Evolutionary conservation across 2,113 vertebrate genomes (phyloP).

Genomic region (Oryzias curvinotus): DNA sequence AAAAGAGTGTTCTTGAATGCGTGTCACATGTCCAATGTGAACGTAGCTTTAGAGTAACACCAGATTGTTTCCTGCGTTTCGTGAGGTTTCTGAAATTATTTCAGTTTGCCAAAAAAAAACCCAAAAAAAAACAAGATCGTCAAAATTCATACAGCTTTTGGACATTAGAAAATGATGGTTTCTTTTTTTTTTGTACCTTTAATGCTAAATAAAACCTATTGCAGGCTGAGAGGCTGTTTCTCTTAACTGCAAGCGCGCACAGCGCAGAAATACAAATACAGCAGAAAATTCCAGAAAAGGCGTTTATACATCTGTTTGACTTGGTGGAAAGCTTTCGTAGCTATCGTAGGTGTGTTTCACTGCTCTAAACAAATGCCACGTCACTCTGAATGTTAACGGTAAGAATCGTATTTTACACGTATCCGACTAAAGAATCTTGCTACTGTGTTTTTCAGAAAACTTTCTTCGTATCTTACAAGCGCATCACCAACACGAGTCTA

Average conservation of each 20-base stretch:
- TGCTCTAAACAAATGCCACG: conserved; percentile 59
- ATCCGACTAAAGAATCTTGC: conserved; percentile 64
- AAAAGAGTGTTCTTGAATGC: too few species aligned
- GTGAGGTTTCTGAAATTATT: conserved; percentile 24
- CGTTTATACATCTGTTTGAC: conserved; percentile 47
- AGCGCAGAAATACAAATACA: conserved; percentile 55
- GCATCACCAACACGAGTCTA: conserved; percentile 67
- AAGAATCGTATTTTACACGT: conserved; percentile 66
- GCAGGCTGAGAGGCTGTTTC: conserved; percentile 44
- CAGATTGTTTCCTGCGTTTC: conserved; percentile 37
- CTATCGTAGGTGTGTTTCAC: conserved; percentile 59
- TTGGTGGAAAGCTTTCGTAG: conserved; percentile 48
- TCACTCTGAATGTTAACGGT: conserved; percentile 52
- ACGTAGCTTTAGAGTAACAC: neutral
- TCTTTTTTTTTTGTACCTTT: conserved; percentile 54
- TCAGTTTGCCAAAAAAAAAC: conserved; percentile 1
- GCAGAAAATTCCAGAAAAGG: conserved; percentile 55
- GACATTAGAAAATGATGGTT: conserved; percentile 31
- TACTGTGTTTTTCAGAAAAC: conserved; percentile 73
- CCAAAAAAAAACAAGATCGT: neutral
- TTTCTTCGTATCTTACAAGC: conserved; percentile 73
- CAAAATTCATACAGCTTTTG: conserved; percentile 51
- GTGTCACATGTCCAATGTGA: too few species aligned
- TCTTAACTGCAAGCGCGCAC: conserved; percentile 50
- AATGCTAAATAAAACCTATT: conserved; percentile 50